Evolutionary conservation across 2,888 invertebrate genomes (phyloP).

Genomic region (Tachystola acroxantha): DNA sequence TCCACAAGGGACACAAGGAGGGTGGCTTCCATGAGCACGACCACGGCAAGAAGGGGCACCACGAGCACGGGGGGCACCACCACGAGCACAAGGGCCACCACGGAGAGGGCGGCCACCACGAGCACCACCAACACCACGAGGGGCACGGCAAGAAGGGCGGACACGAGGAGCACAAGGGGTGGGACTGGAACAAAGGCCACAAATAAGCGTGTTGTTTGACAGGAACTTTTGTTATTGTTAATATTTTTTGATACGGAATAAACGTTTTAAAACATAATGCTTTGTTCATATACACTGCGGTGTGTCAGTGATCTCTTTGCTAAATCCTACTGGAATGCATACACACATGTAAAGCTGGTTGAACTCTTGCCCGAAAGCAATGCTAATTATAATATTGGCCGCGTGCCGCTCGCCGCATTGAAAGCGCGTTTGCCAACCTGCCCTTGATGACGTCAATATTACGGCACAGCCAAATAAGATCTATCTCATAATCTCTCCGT

Average conservation of each 20-base stretch:
- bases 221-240: conserved; percentile 49
- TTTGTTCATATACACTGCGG: no score
- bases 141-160: conserved; percentile 87
- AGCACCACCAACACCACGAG: conserved; percentile 84
- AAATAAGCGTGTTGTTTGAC: conserved; percentile 29
- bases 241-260: conserved; percentile 50
- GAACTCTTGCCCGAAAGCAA: neutral
- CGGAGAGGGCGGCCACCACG: conserved; percentile 84
- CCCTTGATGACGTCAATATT: conserved; percentile 11
- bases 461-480: conserved; percentile 5
- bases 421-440: conserved; percentile 7
- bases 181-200: conserved; percentile 81
- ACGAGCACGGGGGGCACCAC: conserved; percentile 87
- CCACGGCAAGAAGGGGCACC: conserved; percentile 86
- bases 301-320: no score
- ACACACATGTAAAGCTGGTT: neutral
- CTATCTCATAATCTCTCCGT: conserved; percentile 3
- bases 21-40: conserved; percentile 86
- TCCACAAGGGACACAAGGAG: conserved; percentile 88
- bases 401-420: conserved; percentile 9
- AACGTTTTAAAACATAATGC: conserved; percentile 17
- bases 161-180: conserved; percentile 86
- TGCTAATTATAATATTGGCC: conserved; percentile 8
- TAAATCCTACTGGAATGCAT: no score
- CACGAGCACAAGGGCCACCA: conserved; percentile 88